Base-by-base conservation (phyloP, 2,888 invertebrate species). In the Cantharis flavilabris region DNA sequence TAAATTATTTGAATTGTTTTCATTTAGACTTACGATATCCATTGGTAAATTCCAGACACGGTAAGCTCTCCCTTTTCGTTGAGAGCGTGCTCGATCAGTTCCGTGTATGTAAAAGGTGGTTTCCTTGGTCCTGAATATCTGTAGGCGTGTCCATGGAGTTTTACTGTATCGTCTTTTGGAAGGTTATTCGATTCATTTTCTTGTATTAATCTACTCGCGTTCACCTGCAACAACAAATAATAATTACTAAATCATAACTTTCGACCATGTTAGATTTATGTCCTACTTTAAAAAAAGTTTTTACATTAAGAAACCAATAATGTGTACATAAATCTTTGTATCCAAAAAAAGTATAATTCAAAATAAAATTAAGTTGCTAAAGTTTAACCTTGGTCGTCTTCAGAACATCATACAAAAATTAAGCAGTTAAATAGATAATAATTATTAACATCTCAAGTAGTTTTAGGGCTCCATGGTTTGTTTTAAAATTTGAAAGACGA, bases 71-170 rank as follows among this genome's bases (percentile, higher is more conserved):
- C 95, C 85, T 93, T 94, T 87, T 97, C 97, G 83, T 93, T 92
- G 79, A 97, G 89, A 67, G 97, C 97, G 84, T 95, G 93, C 88
- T 97, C 96, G 83, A 97, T 97, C 83, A 97, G 90, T 88, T 97
- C 97, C 2, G 97, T 97, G 85, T 97, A 97, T 0, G 97, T 97
- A 86, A 95, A 96, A 0, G 96, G 96, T 18, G 97, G 97, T 85
- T 97, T 97, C 86, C 93, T 94, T 71, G 91, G 91, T 78, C 91
- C 92, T 65, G 85, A 88, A 82, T 87, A 88, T 63, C 87, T 86
- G 73, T 84, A 82, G 13, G 76, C 69, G 49, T 79, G 73, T 23
- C 78, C 76, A 23, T 76, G 74, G 13, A 70, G 16, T 62, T 76
- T 76, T 30, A 73, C 23, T 14, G 26, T 26, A 67, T 81, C 79